These are phyloP conservation scores for Rhinolophus ferrumequinum DNA, from an alignment of 2,113 vertebrate genomes.

Conservation along the genomic window DNA sequence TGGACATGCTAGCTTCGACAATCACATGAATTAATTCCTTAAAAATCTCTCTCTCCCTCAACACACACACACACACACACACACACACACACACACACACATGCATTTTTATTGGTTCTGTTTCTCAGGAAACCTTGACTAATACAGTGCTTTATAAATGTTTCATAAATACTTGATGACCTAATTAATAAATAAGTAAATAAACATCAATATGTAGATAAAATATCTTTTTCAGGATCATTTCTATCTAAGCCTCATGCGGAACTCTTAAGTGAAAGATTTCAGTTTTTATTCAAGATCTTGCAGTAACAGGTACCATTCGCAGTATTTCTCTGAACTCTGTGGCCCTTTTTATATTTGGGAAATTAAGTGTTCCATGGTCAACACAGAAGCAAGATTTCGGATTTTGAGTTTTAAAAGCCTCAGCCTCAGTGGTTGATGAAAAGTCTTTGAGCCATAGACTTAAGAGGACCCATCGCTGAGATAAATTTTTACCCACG, in stretches of 20 bases:
- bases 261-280: background rate
- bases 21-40: background rate
- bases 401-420: constrained; percentile 41
- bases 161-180: background rate
- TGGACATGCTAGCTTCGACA: background rate
- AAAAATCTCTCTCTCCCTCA: background rate
- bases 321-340: background rate
- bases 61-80: no score
- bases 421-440: background rate
- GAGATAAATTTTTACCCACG: background rate
- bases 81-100: background rate
- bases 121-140: background rate
- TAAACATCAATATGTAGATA: background rate
- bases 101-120: background rate
- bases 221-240: constrained; percentile 3
- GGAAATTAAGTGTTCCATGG: background rate
- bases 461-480: background rate
- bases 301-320: background rate
- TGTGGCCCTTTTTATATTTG: constrained; percentile 6
- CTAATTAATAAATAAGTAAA: background rate
- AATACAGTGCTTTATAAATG: background rate
- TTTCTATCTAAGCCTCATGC: background rate
- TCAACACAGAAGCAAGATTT: background rate
- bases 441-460: background rate
- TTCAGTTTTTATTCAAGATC: background rate